Evolutionary conservation across 92 coral and sea anemone species (phyloP).

Genomic region (Virgularia gustaviana): DNA sequence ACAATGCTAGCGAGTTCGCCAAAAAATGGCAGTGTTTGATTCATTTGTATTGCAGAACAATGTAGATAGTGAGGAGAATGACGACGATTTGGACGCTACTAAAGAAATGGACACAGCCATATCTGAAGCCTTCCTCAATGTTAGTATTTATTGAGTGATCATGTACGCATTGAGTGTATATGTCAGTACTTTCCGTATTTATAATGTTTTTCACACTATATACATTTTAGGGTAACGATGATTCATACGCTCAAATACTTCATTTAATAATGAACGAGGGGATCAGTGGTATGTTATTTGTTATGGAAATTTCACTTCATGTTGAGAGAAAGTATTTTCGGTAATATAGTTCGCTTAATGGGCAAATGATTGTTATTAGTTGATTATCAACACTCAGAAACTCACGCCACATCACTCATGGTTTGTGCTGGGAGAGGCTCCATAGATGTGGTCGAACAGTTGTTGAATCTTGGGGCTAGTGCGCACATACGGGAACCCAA

Average conservation of each 20-base stretch:
- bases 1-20: not conserved
- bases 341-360: not conserved
- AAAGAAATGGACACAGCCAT: slow-evolving; percentile 96
- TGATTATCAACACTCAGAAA: slow-evolving; percentile 96
- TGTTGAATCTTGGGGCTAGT: slow-evolving; percentile 81
- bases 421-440: slow-evolving; percentile 98
- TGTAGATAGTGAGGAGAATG: slow-evolving; percentile 43
- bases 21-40: not conserved
- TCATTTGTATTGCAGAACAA: not conserved
- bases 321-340: not conserved
- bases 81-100: slow-evolving; percentile 64
- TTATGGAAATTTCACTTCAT: not conserved
- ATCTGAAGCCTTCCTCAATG: slow-evolving; percentile 91
- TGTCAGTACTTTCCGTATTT: not conserved
- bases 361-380: slow-evolving; percentile 48
- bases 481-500: slow-evolving; percentile 91
- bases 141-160: slow-evolving; percentile 51
- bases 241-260: slow-evolving; percentile 92
- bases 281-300: slow-evolving; percentile 64
- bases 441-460: slow-evolving; percentile 83
- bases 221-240: slow-evolving; percentile 72
- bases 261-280: slow-evolving; percentile 89
- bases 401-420: slow-evolving; percentile 94
- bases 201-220: not conserved
- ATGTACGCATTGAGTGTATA: too few species aligned